Evolutionary conservation across 2,113 vertebrate genomes (phyloP).

Genomic region (Triplophysa siluroides): DNA sequence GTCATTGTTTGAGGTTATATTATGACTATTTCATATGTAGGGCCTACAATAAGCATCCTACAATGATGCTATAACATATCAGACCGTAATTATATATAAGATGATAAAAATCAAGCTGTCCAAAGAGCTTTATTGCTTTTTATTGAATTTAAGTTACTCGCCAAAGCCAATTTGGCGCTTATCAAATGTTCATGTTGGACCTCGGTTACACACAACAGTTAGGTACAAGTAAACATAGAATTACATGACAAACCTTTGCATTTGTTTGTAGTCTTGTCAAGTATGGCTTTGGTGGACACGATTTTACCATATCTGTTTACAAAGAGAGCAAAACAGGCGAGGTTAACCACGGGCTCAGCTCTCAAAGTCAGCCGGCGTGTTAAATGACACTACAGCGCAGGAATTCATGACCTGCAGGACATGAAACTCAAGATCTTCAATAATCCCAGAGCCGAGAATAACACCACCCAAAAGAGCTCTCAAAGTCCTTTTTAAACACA

Average conservation of each 20-base stretch:
- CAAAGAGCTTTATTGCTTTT: neutral
- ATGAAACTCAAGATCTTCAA: conserved; percentile 15
- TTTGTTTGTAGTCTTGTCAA: conserved; percentile 99
- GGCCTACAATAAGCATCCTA: too few species aligned
- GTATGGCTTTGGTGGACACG: conserved; percentile 97
- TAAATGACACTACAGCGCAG: conserved; percentile 36
- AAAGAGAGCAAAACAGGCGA: neutral
- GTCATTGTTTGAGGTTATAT: neutral
- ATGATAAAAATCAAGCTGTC: neutral
- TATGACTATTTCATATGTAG: too few species aligned
- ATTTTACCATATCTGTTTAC: conserved; percentile 94
- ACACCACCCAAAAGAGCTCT: conserved; percentile 17
- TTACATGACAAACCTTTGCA: conserved; percentile 88
- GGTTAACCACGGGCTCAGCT: conserved; percentile 20
- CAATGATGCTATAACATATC: neutral
- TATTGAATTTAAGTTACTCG: too few species aligned
- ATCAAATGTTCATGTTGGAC: neutral
- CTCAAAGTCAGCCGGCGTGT: conserved; percentile 19
- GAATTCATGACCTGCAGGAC: conserved; percentile 40
- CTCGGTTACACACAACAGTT: neutral
- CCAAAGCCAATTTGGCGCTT: neutral
- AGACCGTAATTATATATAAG: neutral
- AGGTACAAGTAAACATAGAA: neutral
- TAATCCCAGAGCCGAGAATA: conserved; percentile 17
- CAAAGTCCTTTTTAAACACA: conserved; percentile 1